Evolutionary conservation across 35 echinoderm and acorn worm genomes (phyloP).

Genomic region (Chiridota heheva): DNA sequence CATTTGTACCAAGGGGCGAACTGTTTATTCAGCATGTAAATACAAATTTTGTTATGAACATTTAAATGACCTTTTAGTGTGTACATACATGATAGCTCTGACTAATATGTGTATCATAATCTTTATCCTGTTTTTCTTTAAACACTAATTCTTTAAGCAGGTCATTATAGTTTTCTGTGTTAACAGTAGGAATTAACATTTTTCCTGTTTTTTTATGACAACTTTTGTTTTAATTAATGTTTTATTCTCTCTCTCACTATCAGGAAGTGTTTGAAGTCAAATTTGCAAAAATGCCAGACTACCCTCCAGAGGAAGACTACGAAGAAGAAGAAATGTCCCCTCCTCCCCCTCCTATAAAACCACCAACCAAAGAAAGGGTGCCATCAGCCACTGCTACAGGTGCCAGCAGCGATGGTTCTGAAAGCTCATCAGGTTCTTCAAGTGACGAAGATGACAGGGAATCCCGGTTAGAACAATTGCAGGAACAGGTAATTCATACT

Average conservation of each 20-base stretch:
- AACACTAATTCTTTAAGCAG: too few species aligned
- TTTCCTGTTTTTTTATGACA: too few species aligned
- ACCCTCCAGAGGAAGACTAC: constrained; percentile 69
- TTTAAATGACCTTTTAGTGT: too few species aligned
- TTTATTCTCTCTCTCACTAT: background rate
- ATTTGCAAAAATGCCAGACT: constrained; percentile 99
- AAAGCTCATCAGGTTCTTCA: constrained; percentile 25
- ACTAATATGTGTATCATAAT: too few species aligned
- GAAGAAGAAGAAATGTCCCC: constrained; percentile 45
- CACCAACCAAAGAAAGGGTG: constrained; percentile 31
- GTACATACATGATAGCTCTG: too few species aligned
- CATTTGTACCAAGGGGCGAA: too few species aligned
- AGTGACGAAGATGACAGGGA: constrained; percentile 90
- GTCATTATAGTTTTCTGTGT: too few species aligned
- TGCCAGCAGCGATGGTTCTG: constrained; percentile 18
- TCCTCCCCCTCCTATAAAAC: background rate
- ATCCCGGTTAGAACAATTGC: constrained; percentile 81
- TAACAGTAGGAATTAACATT: too few species aligned
- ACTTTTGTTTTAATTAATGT: too few species aligned
- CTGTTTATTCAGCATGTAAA: too few species aligned
- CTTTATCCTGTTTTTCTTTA: too few species aligned
- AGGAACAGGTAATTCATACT: constrained; percentile 77
- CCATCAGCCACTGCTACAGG: constrained; percentile 49
- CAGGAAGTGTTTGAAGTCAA: constrained; percentile 99
- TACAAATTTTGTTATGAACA: too few species aligned